These are phyloP conservation scores for Trichonephila clavata DNA, from an alignment of 1,140 invertebrate species.

Conservation along the genomic window DNA sequence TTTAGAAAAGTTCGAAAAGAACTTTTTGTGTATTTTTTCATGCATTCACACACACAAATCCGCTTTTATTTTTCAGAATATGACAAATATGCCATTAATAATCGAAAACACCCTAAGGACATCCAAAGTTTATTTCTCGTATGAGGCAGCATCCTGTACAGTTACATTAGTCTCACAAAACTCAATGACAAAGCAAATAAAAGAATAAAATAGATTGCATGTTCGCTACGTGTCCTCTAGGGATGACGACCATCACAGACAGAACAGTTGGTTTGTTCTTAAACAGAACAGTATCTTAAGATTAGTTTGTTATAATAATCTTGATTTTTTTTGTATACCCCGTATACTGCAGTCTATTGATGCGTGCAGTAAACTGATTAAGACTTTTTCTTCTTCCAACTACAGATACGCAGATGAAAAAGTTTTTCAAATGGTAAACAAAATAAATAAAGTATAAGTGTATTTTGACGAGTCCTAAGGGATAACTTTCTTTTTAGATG, in stretches of 20 bases:
- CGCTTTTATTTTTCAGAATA: background rate
- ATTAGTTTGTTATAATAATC: conserved; percentile 22
- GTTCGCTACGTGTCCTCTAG: conserved; percentile 1
- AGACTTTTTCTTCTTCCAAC: background rate
- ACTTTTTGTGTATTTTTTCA: background rate
- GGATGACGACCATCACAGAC: background rate
- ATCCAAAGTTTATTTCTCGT: background rate
- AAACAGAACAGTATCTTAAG: conserved; percentile 21
- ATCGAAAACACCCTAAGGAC: background rate
- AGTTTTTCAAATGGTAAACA: background rate
- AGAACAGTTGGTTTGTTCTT: conserved; percentile 7
- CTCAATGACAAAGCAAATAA: background rate
- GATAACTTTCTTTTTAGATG: too few relatives aligned
- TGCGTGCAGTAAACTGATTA: background rate
- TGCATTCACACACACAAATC: background rate
- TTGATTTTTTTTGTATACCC: background rate
- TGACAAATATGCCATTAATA: background rate
- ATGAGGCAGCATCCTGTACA: background rate
- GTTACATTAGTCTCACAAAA: background rate
- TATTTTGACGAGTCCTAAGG: too few relatives aligned
- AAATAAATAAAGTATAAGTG: background rate
- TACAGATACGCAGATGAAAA: background rate
- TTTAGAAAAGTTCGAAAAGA: background rate
- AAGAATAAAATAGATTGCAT: conserved; percentile 31
- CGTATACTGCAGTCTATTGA: background rate